Evolutionary conservation across 2,113 vertebrate genomes (phyloP).

Genomic region (Tachuris rubrigastra): DNA sequence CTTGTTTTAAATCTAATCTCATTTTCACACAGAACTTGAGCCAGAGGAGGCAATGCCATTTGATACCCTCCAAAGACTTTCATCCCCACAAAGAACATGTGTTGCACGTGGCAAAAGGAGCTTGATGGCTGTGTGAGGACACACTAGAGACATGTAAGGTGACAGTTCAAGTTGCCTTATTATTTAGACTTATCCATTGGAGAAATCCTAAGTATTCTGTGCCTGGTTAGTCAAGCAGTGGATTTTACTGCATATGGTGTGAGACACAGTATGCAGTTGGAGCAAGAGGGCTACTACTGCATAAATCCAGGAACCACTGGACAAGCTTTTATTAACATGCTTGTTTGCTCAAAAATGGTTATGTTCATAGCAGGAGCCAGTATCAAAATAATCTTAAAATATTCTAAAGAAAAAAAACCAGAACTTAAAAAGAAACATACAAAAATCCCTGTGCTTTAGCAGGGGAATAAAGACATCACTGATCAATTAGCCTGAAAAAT

Average conservation of each 20-base stretch:
- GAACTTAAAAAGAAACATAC: background rate
- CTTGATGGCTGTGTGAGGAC: background rate
- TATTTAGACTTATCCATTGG: background rate
- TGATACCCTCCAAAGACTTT: background rate
- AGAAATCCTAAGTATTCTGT: background rate
- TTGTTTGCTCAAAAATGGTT: background rate
- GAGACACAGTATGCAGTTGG: background rate
- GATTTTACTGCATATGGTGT: background rate
- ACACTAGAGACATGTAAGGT: background rate
- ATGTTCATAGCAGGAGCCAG: background rate
- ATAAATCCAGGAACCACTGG: background rate
- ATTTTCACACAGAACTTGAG: background rate
- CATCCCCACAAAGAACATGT: background rate
- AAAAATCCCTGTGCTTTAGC: background rate
- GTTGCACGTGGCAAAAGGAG: background rate
- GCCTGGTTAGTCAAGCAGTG: background rate
- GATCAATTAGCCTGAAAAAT: background rate
- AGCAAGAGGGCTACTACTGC: background rate
- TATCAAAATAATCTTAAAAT: background rate
- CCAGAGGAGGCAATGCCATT: background rate
- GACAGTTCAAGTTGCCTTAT: background rate
- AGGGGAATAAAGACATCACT: background rate
- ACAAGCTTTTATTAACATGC: background rate
- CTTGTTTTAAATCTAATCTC: background rate
- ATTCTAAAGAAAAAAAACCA: rapidly evolving